Percentiles rank a stretch among this genome's conserved stretches.
Evolutionary conservation across 1,140 invertebrate genomes (phyloP).

Genomic region (Cephus cinctus): DNA sequence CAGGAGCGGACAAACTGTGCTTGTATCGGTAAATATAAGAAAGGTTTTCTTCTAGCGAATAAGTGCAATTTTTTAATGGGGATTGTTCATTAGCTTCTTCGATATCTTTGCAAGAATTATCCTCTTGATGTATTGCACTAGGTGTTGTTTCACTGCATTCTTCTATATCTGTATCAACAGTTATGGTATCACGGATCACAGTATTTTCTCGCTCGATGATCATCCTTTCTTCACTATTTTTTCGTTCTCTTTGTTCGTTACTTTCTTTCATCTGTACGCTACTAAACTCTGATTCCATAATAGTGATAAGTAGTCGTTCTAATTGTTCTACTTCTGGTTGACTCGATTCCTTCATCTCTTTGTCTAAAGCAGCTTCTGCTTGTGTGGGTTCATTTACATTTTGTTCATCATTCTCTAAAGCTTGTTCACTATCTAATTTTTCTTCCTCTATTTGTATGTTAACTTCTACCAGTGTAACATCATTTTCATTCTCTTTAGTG

Average conservation of each 20-base stretch:
- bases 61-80: background rate
- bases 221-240: slow-evolving; percentile 1
- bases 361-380: too few species aligned
- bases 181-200: background rate
- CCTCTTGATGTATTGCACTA: background rate
- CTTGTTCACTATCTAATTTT: background rate
- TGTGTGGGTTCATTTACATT: background rate
- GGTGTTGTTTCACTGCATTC: background rate
- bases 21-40: slow-evolving; percentile 37
- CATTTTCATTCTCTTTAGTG: slow-evolving; percentile 12
- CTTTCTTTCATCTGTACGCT: slow-evolving; percentile 13
- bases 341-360: slow-evolving; percentile 4
- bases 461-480: background rate
- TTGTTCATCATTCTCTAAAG: background rate
- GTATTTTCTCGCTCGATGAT: slow-evolving; percentile 2
- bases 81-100: background rate
- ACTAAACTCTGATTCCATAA: slow-evolving; percentile 42
- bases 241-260: slow-evolving; percentile 10
- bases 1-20: slow-evolving; percentile 42
- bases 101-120: background rate
- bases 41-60: slow-evolving; percentile 6
- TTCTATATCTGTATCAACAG: slow-evolving; percentile 3
- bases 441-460: background rate
- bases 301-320: slow-evolving; percentile 41
- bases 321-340: slow-evolving; percentile 39